Percentiles rank a stretch among this genome's conserved stretches.
Evolutionary conservation across 2,888 invertebrate species (phyloP).

Genomic region (Noctua pronuba): DNA sequence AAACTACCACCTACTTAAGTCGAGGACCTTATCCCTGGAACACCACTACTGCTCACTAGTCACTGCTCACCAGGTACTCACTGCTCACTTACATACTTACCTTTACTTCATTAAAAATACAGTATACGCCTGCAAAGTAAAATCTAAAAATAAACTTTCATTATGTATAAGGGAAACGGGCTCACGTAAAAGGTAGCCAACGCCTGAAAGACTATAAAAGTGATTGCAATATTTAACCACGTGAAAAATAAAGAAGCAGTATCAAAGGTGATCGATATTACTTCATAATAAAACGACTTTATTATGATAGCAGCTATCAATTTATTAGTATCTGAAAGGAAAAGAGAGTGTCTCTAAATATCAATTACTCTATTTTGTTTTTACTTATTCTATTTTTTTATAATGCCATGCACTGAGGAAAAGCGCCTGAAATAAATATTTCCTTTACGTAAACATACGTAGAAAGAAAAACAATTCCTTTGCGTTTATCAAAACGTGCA

Average conservation of each 20-base stretch:
- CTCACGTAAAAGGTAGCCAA: conserved; percentile 39
- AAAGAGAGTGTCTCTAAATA: conserved; percentile 61
- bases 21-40: no score
- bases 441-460: not conserved
- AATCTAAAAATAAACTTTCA: conserved; percentile 13
- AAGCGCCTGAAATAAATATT: conserved; percentile 21
- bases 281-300: conserved; percentile 67
- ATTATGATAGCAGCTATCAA: conserved; percentile 66
- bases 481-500: conserved; percentile 10
- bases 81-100: not conserved
- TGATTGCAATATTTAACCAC: conserved; percentile 63
- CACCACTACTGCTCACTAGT: not conserved
- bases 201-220: conserved; percentile 58
- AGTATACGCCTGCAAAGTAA: not conserved
- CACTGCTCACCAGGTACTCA: no score
- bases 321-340: conserved; percentile 66
- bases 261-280: conserved; percentile 68
- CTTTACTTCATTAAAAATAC: not conserved
- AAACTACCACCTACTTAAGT: no score
- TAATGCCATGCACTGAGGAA: conserved; percentile 3
- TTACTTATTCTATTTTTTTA: conserved; percentile 42
- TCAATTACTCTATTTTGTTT: conserved; percentile 61
- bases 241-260: conserved; percentile 61
- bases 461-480: conserved; percentile 1
- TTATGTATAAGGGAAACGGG: conserved; percentile 17